Evolutionary conservation across 2,888 invertebrate genomes (phyloP).

Genomic region (Euplexia lucipara): DNA sequence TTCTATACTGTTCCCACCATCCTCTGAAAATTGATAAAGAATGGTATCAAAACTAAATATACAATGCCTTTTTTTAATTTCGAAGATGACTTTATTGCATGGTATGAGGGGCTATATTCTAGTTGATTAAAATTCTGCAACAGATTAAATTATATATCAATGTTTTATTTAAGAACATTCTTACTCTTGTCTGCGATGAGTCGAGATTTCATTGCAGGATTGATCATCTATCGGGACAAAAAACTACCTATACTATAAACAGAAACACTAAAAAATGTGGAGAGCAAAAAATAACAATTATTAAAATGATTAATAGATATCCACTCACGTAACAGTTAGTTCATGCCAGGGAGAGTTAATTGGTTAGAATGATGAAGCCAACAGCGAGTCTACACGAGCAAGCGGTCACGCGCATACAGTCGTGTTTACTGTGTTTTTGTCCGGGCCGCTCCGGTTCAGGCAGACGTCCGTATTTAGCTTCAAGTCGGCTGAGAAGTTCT

Average conservation of each 20-base stretch:
- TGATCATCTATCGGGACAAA: conserved; percentile 2
- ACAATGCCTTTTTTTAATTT: neutral
- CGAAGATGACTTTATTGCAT: neutral
- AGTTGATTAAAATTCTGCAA: neutral
- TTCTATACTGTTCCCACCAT: conserved; percentile 85
- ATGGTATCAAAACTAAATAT: neutral
- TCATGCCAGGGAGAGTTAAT: conserved; percentile 80
- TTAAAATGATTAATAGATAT: conserved; percentile 56
- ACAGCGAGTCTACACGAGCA: conserved; percentile 65
- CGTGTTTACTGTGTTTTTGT: conserved; percentile 86
- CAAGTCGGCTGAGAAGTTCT: conserved; percentile 93
- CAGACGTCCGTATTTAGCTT: conserved; percentile 94
- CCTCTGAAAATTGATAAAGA: conserved; percentile 73
- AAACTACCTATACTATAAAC: conserved; percentile 29
- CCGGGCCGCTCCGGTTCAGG: conserved; percentile 89
- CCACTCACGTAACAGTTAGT: conserved; percentile 86
- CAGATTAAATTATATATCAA: neutral
- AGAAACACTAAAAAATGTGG: conserved; percentile 10
- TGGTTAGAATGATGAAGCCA: conserved; percentile 76
- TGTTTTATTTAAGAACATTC: neutral
- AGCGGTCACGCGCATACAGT: conserved; percentile 66
- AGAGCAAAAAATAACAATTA: conserved; percentile 37
- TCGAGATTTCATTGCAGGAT: neutral
- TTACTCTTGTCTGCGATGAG: neutral
- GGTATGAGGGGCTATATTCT: neutral